Evolutionary conservation across 2,888 invertebrate species (phyloP).

Genomic region (Chesias legatella): DNA sequence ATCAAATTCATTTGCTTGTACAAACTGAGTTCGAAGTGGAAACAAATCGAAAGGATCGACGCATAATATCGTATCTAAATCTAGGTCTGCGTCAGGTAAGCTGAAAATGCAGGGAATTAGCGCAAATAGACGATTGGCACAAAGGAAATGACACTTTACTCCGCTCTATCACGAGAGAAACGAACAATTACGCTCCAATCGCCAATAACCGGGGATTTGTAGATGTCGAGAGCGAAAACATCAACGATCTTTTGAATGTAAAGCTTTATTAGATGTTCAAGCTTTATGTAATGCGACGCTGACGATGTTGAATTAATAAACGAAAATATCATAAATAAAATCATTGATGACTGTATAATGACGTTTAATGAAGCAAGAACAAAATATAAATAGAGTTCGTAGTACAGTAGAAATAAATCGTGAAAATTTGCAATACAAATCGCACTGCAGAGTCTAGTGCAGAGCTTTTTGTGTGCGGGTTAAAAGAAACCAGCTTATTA

Average conservation of each 20-base stretch:
- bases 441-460: slow-evolving; percentile 79
- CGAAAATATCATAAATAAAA: background rate
- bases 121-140: slow-evolving; percentile 56
- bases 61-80: slow-evolving; percentile 29
- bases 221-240: background rate
- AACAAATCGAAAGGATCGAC: slow-evolving; percentile 4
- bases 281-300: background rate
- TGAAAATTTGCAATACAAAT: slow-evolving; percentile 77
- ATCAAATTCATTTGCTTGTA: too few relatives aligned
- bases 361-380: background rate
- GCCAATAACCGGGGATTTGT: slow-evolving; percentile 8
- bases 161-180: slow-evolving; percentile 36
- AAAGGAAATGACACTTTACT: slow-evolving; percentile 57
- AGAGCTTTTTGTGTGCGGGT: slow-evolving; percentile 76
- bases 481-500: slow-evolving; percentile 73
- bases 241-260: background rate
- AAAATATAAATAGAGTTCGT: slow-evolving; percentile 6
- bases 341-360: background rate
- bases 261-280: background rate
- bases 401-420: slow-evolving; percentile 37
- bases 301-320: slow-evolving; percentile 5
- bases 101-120: slow-evolving; percentile 55
- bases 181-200: slow-evolving; percentile 19
- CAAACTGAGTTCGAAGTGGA: too few relatives aligned
- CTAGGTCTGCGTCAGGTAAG: slow-evolving; percentile 41